phyloP scores from a whole-genome alignment of 92 coral and sea anemone genomes.

The Bergia puertoricense region DNA sequence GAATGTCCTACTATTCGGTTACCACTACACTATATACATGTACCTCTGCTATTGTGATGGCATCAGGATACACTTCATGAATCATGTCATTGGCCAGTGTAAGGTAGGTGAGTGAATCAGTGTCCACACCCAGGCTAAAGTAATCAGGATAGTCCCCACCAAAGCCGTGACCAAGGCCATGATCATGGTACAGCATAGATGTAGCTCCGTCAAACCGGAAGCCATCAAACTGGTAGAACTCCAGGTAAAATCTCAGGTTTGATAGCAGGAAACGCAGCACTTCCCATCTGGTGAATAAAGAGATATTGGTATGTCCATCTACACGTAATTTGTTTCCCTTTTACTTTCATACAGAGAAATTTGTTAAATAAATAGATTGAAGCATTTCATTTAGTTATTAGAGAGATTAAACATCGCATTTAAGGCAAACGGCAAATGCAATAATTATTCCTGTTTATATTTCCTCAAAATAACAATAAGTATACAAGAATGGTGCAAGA shows the following conservation, averaged over 20 bases:
- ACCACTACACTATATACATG: background rate
- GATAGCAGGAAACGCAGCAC: conserved; percentile 91
- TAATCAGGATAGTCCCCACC: conserved; percentile 97
- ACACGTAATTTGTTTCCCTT: too few relatives aligned
- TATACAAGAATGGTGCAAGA: too few relatives aligned
- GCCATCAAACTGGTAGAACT: conserved; percentile 94
- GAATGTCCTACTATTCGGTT: too few relatives aligned
- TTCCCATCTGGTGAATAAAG: conserved; percentile 75
- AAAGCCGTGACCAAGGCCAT: conserved; percentile 97
- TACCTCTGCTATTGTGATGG: conserved; percentile 94
- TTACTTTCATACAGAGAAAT: background rate
- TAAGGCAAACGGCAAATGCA: too few relatives aligned
- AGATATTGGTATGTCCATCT: background rate
- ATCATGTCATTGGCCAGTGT: conserved; percentile 96
- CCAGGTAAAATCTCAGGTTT: conserved; percentile 94
- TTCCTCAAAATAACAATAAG: too few relatives aligned
- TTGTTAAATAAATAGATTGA: too few relatives aligned
- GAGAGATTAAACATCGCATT: too few relatives aligned
- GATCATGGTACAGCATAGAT: conserved; percentile 97
- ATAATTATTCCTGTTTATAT: too few relatives aligned
- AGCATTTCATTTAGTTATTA: background rate
- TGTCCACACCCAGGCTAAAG: conserved; percentile 95
- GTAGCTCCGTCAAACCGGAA: conserved; percentile 98
- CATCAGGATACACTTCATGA: conserved; percentile 79
- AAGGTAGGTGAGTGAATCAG: conserved; percentile 92